Evolutionary conservation across 23 tunicate species (phyloP), one percentile per base, ranked within the genome.

Genomic region (Aplidium turbinatum): DNA sequence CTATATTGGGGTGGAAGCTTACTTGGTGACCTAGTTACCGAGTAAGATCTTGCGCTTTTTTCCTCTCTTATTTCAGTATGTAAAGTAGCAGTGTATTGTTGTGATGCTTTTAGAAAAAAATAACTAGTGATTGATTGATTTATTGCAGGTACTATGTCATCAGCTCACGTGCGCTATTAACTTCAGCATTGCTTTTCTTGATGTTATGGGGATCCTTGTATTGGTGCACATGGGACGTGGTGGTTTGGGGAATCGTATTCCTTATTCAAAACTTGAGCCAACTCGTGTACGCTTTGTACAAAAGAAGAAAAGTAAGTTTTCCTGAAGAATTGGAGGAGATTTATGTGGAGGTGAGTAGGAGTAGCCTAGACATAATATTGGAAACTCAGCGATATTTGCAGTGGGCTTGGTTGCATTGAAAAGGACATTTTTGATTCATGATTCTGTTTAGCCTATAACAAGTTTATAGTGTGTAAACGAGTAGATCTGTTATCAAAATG

Each of bases 191-290:
- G 26, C 4, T 83, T 4, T 22, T 83, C 48, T 45, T 73, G 24
- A 65, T 90, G 63, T 22, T 83, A 22, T 90, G 97, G 97, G 97
- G 90, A n/a, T 62, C 61, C 1, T 1, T 79, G 62, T 83, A 58
- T 34, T 90, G 97, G 97, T 90, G 97, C 62, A 90, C 97, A 5
- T 72, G 50, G 46, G 97, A 90, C 51, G 78, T 83, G 3, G 18
- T 90, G 13, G 38, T 57, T 11, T 90, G 97, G 97, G 72, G 90
- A 5, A 33, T 51, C 2, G 24, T 90, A 20, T 82, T 73, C 47
- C 40, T 90, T 45, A 33, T 90, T 11, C 97, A 90, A 63, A 83
- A 76, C 40, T 48, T 83, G 36, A 31, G 33, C 0, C 85, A 78
- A 40, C 81, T 90, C 24, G 42, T 78, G 1, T 72, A 70, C 61